These are phyloP conservation scores for Athalia cordata DNA, from an alignment of 2,888 invertebrate genomes.

Conservation along the genomic window DNA sequence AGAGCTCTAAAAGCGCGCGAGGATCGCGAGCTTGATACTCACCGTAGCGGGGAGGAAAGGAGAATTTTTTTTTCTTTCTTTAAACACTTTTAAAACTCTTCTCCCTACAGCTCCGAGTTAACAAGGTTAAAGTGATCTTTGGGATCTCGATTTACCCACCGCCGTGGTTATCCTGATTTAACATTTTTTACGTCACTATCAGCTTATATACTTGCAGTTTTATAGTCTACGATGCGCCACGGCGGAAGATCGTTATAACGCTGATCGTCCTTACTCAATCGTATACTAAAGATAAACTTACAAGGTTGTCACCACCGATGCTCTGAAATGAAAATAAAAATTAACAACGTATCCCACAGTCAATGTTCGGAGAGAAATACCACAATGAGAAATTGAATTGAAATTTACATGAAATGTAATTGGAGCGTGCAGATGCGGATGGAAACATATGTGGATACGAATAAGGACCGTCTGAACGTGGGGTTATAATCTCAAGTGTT, in stretches of 20 bases:
- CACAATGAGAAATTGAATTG: too few relatives aligned
- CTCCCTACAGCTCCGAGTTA: neutral
- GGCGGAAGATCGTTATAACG: neutral
- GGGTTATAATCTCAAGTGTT: conserved; percentile 5
- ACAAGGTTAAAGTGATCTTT: neutral
- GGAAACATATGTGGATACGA: too few relatives aligned
- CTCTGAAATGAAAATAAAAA: too few relatives aligned
- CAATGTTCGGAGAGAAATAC: too few relatives aligned
- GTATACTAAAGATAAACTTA: conserved; percentile 37
- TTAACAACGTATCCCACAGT: too few relatives aligned
- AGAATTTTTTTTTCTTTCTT: neutral
- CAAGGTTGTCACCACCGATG: conserved; percentile 11
- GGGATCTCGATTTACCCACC: conserved; percentile 30
- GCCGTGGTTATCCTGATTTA: conserved; percentile 9
- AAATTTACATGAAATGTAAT: too few relatives aligned
- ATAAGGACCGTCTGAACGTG: too few relatives aligned
- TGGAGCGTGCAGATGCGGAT: too few relatives aligned
- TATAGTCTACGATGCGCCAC: neutral
- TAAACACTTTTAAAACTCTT: neutral
- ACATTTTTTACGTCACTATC: neutral
- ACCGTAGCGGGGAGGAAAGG: too few relatives aligned
- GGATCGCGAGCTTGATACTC: too few relatives aligned
- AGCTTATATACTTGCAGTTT: neutral
- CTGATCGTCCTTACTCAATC: conserved; percentile 4
- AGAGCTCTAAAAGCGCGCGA: too few relatives aligned